Base-by-base conservation (phyloP, 2,888 invertebrate genomes). In the Drosophila histrio region DNA sequence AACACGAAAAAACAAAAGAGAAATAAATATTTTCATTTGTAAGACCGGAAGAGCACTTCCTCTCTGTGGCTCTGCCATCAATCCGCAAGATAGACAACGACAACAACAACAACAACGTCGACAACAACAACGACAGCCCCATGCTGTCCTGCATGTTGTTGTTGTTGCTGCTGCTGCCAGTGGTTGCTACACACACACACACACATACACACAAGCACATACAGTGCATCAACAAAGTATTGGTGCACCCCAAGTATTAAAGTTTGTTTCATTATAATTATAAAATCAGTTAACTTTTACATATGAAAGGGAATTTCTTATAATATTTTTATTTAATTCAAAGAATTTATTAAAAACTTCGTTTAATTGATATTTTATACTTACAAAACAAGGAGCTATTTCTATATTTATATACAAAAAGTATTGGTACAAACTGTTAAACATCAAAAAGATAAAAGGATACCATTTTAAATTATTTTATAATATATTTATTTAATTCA, bases 1-100 rank as follows among this genome's bases (percentile, higher is more conserved):
- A 43, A 59, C 15, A 19, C 21, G 47, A 22, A 21, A 17, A 67
- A 68, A 61, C 65, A 64, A 68, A 67, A 74, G 61, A 61, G 59
- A 74, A 85, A 84, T 78, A 89, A 77, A 84, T 85, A 86, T 85
- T 85, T 89, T 89, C 80, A 89, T 89, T 85, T 89, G 89, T 86
- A 86, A 86, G 88, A 79, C 85, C 85, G 85, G 85, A 85, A 85
- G 84, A 84, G 85, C 89, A 89, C 85, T 85, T 85, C 85, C 85
- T 85, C 85, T 77, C 72, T 71, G 73, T 63, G 63, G 84, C 73
- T 67, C 65, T 81, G 78, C 84, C 81, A 88, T 88, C 82, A 83
- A 85, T 87, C 82, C 85, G 77, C 87, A 80, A 84, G 77, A 82
- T 80, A 74, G 79, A 67, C 68, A 76, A 61, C 70, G 44, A 28